Conservation (phyloP, 2,797 vertebrate species). For the Trachurus trachurus region DNA sequence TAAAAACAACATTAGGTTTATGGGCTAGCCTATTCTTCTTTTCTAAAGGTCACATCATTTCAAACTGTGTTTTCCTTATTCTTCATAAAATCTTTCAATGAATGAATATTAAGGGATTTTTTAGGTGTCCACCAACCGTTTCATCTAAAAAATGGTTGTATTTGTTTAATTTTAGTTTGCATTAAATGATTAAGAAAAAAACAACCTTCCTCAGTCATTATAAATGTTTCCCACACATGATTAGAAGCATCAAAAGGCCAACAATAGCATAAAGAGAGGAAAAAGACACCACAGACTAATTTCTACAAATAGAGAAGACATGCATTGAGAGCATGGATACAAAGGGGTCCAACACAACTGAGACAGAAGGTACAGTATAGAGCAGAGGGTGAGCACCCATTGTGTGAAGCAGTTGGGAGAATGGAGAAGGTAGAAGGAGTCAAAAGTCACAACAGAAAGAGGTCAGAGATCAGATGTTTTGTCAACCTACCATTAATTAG, state of each 20-base stretch:
- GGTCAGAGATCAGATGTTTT: slow-evolving; percentile 81
- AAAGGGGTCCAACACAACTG: slow-evolving; percentile 57
- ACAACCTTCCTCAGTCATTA: background rate
- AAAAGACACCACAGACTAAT: slow-evolving; percentile 38
- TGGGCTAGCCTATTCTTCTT: background rate
- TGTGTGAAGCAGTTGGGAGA: slow-evolving; percentile 45
- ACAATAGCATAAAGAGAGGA: slow-evolving; percentile 37
- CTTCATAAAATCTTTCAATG: background rate
- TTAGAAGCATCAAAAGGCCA: slow-evolving; percentile 26
- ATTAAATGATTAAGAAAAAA: slow-evolving; percentile 10
- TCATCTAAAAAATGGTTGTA: background rate
- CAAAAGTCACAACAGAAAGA: slow-evolving; percentile 76
- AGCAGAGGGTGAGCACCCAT: slow-evolving; percentile 49
- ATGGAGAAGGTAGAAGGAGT: slow-evolving; percentile 59
- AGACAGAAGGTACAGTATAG: slow-evolving; percentile 29
- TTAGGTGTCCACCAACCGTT: background rate
- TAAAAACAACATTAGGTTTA: background rate
- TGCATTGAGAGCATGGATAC: slow-evolving; percentile 79
- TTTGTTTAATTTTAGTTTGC: slow-evolving; percentile 14
- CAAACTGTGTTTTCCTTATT: background rate
- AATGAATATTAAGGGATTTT: background rate
- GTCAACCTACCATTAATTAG: slow-evolving; percentile 99
- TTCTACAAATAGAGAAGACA: slow-evolving; percentile 68
- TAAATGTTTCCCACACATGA: slow-evolving; percentile 7
- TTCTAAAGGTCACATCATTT: background rate